These are phyloP conservation scores for Danaus melanippus DNA, from an alignment of 1,140 invertebrate genomes.

Conservation along the genomic window DNA sequence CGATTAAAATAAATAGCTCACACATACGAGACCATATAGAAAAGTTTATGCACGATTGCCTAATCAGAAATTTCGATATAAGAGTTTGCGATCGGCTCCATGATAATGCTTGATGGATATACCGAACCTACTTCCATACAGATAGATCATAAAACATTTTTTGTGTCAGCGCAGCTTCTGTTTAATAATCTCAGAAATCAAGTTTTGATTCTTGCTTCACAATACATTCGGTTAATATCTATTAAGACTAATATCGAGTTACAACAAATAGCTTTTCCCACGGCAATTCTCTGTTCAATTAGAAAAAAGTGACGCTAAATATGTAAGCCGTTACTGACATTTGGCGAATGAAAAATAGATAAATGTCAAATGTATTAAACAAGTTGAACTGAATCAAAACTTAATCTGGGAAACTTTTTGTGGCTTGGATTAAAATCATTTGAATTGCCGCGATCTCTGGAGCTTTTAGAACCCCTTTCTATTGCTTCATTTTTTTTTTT, in stretches of 20 bases:
- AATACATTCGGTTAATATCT: too few species aligned
- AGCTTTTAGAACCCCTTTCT: too few species aligned
- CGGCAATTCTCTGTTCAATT: constrained; percentile 11
- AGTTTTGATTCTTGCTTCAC: too few species aligned
- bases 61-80: constrained; percentile 24
- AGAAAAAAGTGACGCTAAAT: constrained; percentile 15
- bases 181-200: too few species aligned
- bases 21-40: constrained; percentile 5
- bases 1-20: too few species aligned
- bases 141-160: constrained; percentile 18
- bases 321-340: constrained; percentile 45
- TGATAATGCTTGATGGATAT: constrained; percentile 30
- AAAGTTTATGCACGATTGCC: constrained; percentile 19
- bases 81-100: constrained; percentile 23
- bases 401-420: too few species aligned
- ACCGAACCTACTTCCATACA: constrained; percentile 23
- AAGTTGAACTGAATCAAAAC: constrained; percentile 9
- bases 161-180: too few species aligned
- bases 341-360: constrained; percentile 35
- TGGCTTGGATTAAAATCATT: too few species aligned
- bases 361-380: constrained; percentile 30
- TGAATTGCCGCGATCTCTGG: too few species aligned
- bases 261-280: constrained; percentile 4
- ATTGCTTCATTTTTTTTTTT: too few species aligned
- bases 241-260: too few species aligned